Evolutionary conservation across 2,888 invertebrate species (phyloP).

Genomic region (Eupithecia centaureata): DNA sequence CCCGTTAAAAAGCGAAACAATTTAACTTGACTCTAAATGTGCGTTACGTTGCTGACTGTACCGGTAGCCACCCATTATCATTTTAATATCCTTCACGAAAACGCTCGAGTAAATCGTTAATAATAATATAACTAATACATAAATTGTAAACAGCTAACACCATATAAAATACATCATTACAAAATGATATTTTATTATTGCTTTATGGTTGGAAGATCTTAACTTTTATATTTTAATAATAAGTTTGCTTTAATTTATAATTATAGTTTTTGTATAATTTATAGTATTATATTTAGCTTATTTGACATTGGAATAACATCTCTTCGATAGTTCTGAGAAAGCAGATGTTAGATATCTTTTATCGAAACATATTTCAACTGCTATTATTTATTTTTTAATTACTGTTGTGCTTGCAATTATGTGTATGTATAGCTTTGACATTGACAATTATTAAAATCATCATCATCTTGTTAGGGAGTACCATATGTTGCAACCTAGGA

Average conservation of each 20-base stretch:
- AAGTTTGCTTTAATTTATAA: too few relatives aligned
- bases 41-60: slow-evolving; percentile 3
- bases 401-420: background rate
- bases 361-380: background rate
- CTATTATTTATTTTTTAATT: background rate
- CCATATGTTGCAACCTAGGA: background rate
- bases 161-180: slow-evolving; percentile 54
- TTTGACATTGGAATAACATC: slow-evolving; percentile 57
- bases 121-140: slow-evolving; percentile 40
- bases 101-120: slow-evolving; percentile 35
- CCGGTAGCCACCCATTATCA: slow-evolving; percentile 34
- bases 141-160: slow-evolving; percentile 51
- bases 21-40: background rate
- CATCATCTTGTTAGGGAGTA: background rate
- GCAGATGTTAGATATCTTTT: background rate
- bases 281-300: slow-evolving; percentile 29
- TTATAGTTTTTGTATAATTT: slow-evolving; percentile 37
- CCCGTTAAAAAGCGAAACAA: background rate
- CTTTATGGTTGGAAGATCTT: slow-evolving; percentile 69
- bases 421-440: background rate
- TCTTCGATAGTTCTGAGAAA: background rate
- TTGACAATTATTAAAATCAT: background rate
- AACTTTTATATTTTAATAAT: slow-evolving; percentile 47
- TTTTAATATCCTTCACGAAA: slow-evolving; percentile 38
- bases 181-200: slow-evolving; percentile 75